These are phyloP conservation scores for Panagrolaimus sp. DNA, from an alignment of 1,140 invertebrate species.

Conservation along the genomic window DNA sequence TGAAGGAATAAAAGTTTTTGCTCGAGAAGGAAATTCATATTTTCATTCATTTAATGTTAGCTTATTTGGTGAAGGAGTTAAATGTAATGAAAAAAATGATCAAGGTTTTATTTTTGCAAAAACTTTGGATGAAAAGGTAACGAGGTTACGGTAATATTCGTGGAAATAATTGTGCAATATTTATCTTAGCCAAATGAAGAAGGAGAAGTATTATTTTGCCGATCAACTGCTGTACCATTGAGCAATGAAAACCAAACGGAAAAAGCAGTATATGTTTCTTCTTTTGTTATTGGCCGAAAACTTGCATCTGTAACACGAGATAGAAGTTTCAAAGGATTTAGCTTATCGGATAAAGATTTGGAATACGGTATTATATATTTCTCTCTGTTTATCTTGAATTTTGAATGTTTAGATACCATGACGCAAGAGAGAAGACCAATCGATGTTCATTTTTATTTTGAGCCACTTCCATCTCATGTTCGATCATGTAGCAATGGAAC, in stretches of 20 bases:
- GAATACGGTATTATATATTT: slow-evolving; percentile 32
- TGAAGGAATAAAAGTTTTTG: slow-evolving; percentile 62
- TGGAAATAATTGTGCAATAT: too few species aligned
- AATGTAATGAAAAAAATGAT: slow-evolving; percentile 17
- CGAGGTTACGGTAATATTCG: too few species aligned
- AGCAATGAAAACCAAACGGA: neutral
- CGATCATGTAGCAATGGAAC: slow-evolving; percentile 63
- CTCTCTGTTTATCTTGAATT: neutral
- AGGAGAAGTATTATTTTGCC: slow-evolving; percentile 28
- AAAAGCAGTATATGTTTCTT: slow-evolving; percentile 13
- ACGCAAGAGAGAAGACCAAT: slow-evolving; percentile 28
- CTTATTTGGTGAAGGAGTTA: slow-evolving; percentile 60
- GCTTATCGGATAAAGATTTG: slow-evolving; percentile 38
- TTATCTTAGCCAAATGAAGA: too few species aligned
- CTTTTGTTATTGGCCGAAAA: slow-evolving; percentile 32
- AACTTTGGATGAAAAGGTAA: too few species aligned
- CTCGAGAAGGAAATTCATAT: slow-evolving; percentile 64
- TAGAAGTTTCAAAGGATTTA: slow-evolving; percentile 28
- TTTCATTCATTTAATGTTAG: slow-evolving; percentile 66
- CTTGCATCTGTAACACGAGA: slow-evolving; percentile 34
- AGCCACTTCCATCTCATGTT: slow-evolving; percentile 58
- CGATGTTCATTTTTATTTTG: slow-evolving; percentile 45
- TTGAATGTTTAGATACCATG: neutral
- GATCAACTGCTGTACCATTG: slow-evolving; percentile 34
- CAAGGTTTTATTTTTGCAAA: too few species aligned